A percentile compares a stretch with the other conserved stretches of the same genome.
These are phyloP conservation scores for Bolinopsis microptera DNA, from an alignment of 37 sponge, comb jelly and placozoan genomes.

Conservation along the genomic window DNA sequence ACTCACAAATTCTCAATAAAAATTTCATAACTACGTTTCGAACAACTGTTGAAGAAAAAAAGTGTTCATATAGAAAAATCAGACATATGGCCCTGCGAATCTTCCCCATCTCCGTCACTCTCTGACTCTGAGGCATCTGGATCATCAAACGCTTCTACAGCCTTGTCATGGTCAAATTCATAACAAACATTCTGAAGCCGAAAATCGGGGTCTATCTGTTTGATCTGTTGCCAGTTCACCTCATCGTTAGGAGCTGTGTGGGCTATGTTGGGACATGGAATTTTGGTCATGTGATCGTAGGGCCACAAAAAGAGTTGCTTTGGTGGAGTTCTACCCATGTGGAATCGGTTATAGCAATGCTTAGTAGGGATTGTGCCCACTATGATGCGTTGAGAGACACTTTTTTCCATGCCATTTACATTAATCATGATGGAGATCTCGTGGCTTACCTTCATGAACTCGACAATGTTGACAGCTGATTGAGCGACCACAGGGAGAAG, in stretches of 20 bases:
- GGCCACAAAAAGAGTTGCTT: background rate
- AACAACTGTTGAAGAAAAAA: too few relatives aligned
- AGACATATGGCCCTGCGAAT: background rate
- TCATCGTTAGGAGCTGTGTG: background rate
- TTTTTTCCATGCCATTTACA: background rate
- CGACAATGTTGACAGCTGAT: background rate
- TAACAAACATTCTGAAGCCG: background rate
- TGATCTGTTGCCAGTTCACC: background rate
- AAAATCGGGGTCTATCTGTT: background rate
- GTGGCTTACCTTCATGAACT: background rate
- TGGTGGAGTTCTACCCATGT: background rate
- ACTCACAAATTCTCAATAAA: too few relatives aligned
- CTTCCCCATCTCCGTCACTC: background rate
- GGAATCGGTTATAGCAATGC: background rate
- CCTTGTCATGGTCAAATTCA: background rate
- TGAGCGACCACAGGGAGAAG: background rate
- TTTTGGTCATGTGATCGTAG: background rate
- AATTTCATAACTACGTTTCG: too few relatives aligned
- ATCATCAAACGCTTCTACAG: background rate
- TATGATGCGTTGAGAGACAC: background rate
- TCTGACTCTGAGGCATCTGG: background rate
- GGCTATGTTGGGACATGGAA: background rate
- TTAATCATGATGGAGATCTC: background rate
- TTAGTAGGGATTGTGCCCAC: background rate
- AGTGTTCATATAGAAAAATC: slow-evolving; percentile 16